These are phyloP conservation scores for Triops cancriformis DNA, from an alignment of 1,140 invertebrate genomes.

Conservation along the genomic window DNA sequence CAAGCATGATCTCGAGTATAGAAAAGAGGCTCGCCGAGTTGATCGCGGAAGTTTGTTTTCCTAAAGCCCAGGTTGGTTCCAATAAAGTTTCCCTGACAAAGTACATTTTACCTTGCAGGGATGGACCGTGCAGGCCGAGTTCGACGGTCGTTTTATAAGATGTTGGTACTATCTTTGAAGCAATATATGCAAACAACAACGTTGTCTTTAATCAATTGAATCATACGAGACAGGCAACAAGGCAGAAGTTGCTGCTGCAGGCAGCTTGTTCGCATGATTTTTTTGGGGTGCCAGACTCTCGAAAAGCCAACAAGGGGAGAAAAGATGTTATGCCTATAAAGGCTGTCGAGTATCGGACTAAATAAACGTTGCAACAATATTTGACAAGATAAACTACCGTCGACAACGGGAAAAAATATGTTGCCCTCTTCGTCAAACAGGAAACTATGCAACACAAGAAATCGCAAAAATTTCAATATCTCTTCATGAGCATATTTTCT, in stretches of 20 bases:
- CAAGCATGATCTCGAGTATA: neutral
- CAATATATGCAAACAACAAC: constrained; percentile 11
- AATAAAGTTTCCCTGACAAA: constrained; percentile 7
- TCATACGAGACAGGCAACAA: neutral
- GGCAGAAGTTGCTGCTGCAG: neutral
- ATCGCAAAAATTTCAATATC: constrained; percentile 6
- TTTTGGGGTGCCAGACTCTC: neutral
- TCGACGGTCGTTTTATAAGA: neutral
- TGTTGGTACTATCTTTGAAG: neutral
- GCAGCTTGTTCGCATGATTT: neutral
- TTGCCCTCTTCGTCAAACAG: neutral
- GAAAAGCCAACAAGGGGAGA: neutral
- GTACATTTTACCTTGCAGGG: neutral
- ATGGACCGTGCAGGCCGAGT: neutral
- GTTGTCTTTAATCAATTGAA: constrained; percentile 11
- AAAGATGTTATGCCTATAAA: neutral
- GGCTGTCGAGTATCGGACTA: neutral
- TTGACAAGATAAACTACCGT: constrained; percentile 3
- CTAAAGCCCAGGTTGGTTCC: neutral
- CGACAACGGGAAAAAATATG: neutral
- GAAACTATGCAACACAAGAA: neutral
- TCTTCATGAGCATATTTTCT: neutral
- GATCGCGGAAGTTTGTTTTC: neutral
- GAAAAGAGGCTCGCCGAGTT: neutral
- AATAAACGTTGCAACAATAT: neutral